Percentiles rank a stretch among this genome's conserved stretches.
Evolutionary conservation across 2,888 invertebrate species (phyloP).

Genomic region (Agapetus fuscipes): DNA sequence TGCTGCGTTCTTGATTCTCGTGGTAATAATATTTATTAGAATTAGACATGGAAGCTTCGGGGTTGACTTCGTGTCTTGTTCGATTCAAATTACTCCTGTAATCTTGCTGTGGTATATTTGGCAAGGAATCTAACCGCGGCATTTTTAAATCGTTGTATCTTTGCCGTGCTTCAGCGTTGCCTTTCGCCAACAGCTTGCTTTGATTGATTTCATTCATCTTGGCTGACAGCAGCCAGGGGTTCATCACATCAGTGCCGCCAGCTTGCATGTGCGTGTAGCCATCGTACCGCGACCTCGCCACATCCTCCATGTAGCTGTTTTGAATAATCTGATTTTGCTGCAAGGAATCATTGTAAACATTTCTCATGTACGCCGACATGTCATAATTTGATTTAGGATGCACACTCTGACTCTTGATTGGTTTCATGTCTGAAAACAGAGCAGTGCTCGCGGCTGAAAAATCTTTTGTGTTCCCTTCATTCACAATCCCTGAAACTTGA

Average conservation of each 20-base stretch:
- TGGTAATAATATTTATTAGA: constrained; percentile 7
- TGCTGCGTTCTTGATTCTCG: too few species aligned
- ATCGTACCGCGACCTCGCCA: constrained; percentile 5
- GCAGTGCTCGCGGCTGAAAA: too few species aligned
- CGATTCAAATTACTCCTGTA: too few species aligned
- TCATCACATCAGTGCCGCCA: constrained; percentile 3
- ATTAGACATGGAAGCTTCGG: background rate
- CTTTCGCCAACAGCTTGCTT: constrained; percentile 3
- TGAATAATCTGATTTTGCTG: constrained; percentile 9
- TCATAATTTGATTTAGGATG: too few species aligned
- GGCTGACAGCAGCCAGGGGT: constrained; percentile 16
- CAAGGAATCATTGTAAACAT: constrained; percentile 3
- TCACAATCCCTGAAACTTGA: too few species aligned
- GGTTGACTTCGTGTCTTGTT: too few species aligned
- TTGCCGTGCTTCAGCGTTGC: constrained; percentile 6
- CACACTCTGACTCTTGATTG: too few species aligned
- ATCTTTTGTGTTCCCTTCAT: constrained; percentile 1
- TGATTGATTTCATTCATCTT: constrained; percentile 7
- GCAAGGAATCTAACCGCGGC: constrained; percentile 10
- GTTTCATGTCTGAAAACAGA: too few species aligned
- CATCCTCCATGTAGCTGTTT: constrained; percentile 7
- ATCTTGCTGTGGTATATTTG: constrained; percentile 8
- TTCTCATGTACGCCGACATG: constrained; percentile 9
- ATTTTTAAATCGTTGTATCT: constrained; percentile 10
- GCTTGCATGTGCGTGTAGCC: constrained; percentile 5